Evolutionary conservation across 2,888 invertebrate genomes (phyloP).

Genomic region (Agrochola litura): DNA sequence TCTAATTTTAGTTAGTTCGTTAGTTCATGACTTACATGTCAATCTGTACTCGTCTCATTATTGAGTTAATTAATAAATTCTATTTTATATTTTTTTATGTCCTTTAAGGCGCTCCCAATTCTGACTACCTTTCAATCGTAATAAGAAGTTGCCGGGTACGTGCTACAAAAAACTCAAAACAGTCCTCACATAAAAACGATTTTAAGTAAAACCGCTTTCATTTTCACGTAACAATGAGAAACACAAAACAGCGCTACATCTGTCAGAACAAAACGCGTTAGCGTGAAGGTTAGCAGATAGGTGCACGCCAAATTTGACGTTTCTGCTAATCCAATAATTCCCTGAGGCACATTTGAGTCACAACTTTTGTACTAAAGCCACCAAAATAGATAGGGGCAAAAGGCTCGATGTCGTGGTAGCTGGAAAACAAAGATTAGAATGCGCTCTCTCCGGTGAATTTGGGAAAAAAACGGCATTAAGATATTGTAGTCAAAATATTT

Average conservation of each 20-base stretch:
- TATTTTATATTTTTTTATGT: too few species aligned
- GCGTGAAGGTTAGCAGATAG: constrained; percentile 44
- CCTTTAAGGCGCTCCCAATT: too few species aligned
- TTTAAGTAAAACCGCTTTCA: constrained; percentile 21
- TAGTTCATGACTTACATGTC: too few species aligned
- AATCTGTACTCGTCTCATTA: too few species aligned
- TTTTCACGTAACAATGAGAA: constrained; percentile 15
- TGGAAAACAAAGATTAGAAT: neutral
- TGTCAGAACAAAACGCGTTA: constrained; percentile 29
- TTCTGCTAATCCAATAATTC: constrained; percentile 61
- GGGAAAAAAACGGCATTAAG: too few species aligned
- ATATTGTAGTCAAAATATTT: neutral
- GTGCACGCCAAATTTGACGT: constrained; percentile 59
- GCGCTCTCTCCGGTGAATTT: neutral
- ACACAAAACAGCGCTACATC: constrained; percentile 4
- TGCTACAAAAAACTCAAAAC: constrained; percentile 3
- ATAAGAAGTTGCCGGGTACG: neutral
- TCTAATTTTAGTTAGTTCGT: too few species aligned
- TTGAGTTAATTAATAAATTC: too few species aligned
- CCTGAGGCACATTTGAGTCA: constrained; percentile 44
- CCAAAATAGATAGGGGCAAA: neutral
- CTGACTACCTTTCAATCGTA: neutral
- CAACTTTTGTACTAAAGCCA: constrained; percentile 51
- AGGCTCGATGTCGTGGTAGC: neutral
- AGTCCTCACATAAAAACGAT: constrained; percentile 7